Percentiles rank a stretch among this genome's conserved stretches.
Evolutionary conservation across 2,888 invertebrate genomes (phyloP).

Genomic region (Drosophila silvestris): DNA sequence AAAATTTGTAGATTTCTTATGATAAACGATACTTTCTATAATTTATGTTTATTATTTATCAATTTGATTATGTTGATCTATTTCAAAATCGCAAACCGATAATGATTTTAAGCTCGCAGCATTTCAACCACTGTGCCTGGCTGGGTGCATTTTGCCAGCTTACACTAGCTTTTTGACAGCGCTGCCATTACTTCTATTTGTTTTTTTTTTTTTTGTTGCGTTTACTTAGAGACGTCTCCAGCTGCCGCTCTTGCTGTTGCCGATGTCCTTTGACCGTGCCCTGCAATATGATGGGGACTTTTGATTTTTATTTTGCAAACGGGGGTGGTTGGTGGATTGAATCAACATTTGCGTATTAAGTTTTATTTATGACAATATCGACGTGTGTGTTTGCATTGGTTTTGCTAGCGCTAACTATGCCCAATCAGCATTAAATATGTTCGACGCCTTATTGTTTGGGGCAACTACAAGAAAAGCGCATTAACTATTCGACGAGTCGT

Average conservation of each 20-base stretch:
- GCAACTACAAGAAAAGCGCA: slow-evolving; percentile 68
- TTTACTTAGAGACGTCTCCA: slow-evolving; percentile 13
- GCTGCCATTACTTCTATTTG: slow-evolving; percentile 22
- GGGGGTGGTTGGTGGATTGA: not conserved
- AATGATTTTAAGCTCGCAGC: not conserved
- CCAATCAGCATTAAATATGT: slow-evolving; percentile 31
- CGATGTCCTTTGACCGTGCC: not conserved
- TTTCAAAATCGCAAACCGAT: not conserved
- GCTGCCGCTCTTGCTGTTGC: not conserved
- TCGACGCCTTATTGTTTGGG: slow-evolving; percentile 16
- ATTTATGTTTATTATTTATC: not conserved
- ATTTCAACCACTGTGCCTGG: not conserved
- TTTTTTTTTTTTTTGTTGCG: slow-evolving; percentile 33
- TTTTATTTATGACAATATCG: slow-evolving; percentile 48
- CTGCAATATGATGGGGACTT: not conserved
- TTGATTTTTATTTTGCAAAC: not conserved
- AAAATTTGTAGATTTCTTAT: rapidly evolving
- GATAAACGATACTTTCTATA: not conserved
- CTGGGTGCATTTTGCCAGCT: not conserved
- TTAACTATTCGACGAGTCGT: slow-evolving; percentile 72
- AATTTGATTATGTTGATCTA: not conserved
- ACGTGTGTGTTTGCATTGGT: slow-evolving; percentile 28
- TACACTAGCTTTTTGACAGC: not conserved
- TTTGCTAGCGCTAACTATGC: slow-evolving; percentile 38
- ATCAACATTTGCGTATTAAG: slow-evolving; percentile 7